These are phyloP conservation scores for Hydropsyche betteni DNA, from an alignment of 2,888 invertebrate species.

Conservation along the genomic window DNA sequence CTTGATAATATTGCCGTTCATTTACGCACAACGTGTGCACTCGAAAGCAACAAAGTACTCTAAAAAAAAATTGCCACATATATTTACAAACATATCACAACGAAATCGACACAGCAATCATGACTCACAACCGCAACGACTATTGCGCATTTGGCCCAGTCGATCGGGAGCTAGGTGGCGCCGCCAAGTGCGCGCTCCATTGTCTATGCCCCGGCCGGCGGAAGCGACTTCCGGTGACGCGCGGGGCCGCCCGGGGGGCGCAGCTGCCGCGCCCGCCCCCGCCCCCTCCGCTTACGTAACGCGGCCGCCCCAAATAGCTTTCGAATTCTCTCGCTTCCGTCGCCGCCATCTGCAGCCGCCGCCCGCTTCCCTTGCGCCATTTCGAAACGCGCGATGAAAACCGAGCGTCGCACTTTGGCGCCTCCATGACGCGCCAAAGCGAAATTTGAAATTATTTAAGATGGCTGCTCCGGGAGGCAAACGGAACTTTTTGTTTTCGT, in stretches of 20 bases:
- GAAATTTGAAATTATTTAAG: too few relatives aligned
- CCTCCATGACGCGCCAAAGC: too few relatives aligned
- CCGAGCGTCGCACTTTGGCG: too few relatives aligned
- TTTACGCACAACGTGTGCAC: too few relatives aligned
- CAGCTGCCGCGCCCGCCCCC: constrained; percentile 53
- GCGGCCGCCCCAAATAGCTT: constrained; percentile 58
- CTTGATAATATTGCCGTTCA: too few relatives aligned
- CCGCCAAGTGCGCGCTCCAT: neutral
- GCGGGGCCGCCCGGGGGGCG: constrained; percentile 53
- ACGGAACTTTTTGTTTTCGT: too few relatives aligned
- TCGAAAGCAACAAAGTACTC: too few relatives aligned
- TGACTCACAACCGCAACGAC: neutral
- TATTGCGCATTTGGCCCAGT: neutral
- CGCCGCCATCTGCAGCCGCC: neutral
- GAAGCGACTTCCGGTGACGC: constrained; percentile 55
- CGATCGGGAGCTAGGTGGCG: neutral
- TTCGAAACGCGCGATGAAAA: too few relatives aligned
- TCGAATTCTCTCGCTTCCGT: constrained; percentile 55
- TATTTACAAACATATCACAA: too few relatives aligned
- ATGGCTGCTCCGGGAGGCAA: too few relatives aligned
- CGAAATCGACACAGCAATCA: too few relatives aligned
- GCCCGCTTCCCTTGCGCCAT: neutral
- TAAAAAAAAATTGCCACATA: too few relatives aligned
- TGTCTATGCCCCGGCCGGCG: constrained; percentile 44
- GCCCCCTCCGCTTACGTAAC: constrained; percentile 55